phyloP scores from a whole-genome alignment of 92 coral and sea anemone genomes.

The Phymanthus crucifer region DNA sequence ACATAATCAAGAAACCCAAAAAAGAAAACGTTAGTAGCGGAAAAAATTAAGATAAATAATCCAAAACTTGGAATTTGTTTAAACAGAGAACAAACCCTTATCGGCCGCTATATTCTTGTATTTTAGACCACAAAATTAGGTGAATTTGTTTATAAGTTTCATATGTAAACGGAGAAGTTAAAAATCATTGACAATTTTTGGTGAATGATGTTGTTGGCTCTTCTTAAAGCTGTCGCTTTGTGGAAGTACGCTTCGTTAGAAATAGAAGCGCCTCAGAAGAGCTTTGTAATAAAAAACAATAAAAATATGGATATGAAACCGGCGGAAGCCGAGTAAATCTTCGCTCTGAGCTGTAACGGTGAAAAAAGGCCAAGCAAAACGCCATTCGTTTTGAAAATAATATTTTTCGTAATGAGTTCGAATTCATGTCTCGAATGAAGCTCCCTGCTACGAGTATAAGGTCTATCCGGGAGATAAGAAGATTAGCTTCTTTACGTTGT shows the following conservation, averaged over 20 bases:
- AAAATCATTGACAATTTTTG: not conserved
- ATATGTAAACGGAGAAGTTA: not conserved
- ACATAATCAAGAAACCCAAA: too few relatives aligned
- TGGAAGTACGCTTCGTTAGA: not conserved
- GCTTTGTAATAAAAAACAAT: not conserved
- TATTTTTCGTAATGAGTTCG: not conserved
- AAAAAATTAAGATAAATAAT: not conserved
- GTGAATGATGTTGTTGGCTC: not conserved
- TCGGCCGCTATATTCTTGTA: not conserved
- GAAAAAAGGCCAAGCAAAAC: not conserved
- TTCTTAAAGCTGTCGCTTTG: not conserved
- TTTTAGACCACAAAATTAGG: not conserved
- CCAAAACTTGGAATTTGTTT: not conserved
- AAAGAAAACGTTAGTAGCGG: too few relatives aligned
- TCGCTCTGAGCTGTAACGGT: not conserved
- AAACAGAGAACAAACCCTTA: not conserved
- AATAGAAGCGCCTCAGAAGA: not conserved
- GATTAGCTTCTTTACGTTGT: not conserved
- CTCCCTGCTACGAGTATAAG: not conserved
- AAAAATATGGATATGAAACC: not conserved
- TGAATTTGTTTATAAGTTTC: not conserved
- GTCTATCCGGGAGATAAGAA: not conserved
- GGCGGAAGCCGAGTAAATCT: not conserved
- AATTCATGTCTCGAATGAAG: not conserved
- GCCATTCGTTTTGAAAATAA: not conserved